Conservation (phyloP, 2,888 invertebrate genomes). For the Brenthis daphne region DNA sequence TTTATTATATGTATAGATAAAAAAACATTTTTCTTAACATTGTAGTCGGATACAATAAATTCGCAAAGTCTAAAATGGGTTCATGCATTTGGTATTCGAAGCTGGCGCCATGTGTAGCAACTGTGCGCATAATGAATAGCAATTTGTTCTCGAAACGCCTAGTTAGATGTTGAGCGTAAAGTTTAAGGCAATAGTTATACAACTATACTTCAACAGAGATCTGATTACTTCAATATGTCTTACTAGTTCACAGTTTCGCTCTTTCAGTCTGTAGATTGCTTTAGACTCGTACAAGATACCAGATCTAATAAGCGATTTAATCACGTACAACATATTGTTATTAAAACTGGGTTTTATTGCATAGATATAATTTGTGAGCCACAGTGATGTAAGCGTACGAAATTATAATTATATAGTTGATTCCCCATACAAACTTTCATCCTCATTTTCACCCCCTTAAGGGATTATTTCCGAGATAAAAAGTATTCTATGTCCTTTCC, state of each 20-base stretch:
- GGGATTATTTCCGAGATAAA: too few species aligned
- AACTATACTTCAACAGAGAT: background rate
- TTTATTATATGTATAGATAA: too few species aligned
- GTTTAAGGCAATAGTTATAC: conserved; percentile 11
- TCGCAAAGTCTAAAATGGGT: conserved; percentile 2
- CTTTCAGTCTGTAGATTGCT: background rate
- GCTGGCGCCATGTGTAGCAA: conserved; percentile 28
- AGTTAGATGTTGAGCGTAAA: conserved; percentile 5
- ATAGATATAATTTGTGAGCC: too few species aligned
- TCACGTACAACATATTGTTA: too few species aligned
- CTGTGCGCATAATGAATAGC: conserved; percentile 43
- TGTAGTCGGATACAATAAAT: conserved; percentile 6
- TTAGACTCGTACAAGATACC: too few species aligned
- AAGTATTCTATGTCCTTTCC: too few species aligned
- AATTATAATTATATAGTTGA: too few species aligned
- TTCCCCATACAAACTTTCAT: too few species aligned
- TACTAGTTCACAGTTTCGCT: background rate
- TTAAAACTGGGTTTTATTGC: too few species aligned
- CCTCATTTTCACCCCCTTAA: too few species aligned
- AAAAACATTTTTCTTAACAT: background rate
- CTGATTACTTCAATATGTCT: background rate
- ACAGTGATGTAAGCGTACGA: too few species aligned
- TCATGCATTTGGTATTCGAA: conserved; percentile 17
- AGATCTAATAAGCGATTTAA: too few species aligned
- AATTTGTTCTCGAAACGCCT: conserved; percentile 26